A percentile compares a stretch with the other conserved stretches of the same genome.
Conservation (phyloP, 1,140 invertebrate genomes). For the Trichogramma pretiosum region DNA sequence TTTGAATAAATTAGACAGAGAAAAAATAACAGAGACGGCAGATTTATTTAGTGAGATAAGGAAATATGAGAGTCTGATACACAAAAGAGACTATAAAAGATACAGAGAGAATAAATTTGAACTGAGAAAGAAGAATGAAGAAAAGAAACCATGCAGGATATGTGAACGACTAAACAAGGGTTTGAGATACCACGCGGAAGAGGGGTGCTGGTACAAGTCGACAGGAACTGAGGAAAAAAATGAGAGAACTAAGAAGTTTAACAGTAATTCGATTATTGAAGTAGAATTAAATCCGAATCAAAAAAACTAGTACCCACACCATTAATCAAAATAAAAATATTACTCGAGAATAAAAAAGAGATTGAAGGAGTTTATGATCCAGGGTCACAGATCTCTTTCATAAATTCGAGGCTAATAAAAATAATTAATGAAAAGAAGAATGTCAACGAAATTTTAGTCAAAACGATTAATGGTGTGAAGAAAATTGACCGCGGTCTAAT, state of each 20-base stretch:
- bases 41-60: slow-evolving; percentile 20
- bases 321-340: slow-evolving; percentile 19
- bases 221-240: not conserved
- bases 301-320: slow-evolving; percentile 15
- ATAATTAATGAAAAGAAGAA: too few species aligned
- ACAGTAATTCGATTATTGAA: slow-evolving; percentile 15
- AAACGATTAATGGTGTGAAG: too few species aligned
- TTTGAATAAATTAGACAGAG: slow-evolving; percentile 19
- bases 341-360: slow-evolving; percentile 19
- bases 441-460: too few species aligned
- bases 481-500: too few species aligned
- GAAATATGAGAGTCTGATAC: slow-evolving; percentile 15
- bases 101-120: slow-evolving; percentile 3
- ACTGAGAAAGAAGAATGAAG: not conserved
- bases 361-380: slow-evolving; percentile 22
- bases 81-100: slow-evolving; percentile 15
- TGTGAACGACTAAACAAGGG: not conserved
- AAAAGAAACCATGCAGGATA: not conserved
- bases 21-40: slow-evolving; percentile 16
- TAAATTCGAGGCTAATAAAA: too few species aligned
- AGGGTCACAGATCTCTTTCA: too few species aligned
- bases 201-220: not conserved
- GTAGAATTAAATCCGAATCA: slow-evolving; percentile 10
- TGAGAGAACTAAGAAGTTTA: not conserved
- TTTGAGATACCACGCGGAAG: not conserved